These are phyloP conservation scores for Melinaea menophilus DNA, from an alignment of 2,888 invertebrate species.

Conservation along the genomic window DNA sequence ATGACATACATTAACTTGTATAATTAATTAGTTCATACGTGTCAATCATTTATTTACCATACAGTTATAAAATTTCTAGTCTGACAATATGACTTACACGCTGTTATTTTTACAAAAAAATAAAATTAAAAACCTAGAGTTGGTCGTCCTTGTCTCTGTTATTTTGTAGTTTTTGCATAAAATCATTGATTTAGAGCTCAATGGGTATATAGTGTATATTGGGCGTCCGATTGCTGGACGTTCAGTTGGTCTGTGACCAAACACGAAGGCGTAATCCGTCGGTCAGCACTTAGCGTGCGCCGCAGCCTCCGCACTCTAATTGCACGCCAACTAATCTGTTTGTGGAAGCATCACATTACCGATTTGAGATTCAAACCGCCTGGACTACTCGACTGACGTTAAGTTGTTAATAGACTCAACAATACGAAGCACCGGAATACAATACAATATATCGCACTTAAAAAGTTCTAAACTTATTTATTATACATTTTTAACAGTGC, in stretches of 20 bases:
- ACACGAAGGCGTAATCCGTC: conserved; percentile 71
- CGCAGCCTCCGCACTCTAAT: conserved; percentile 71
- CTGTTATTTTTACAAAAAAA: neutral
- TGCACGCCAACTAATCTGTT: conserved; percentile 72
- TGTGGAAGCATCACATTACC: conserved; percentile 59
- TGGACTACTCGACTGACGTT: conserved; percentile 13
- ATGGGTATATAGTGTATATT: conserved; percentile 65
- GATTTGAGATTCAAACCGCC: conserved; percentile 31
- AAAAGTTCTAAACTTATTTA: neutral
- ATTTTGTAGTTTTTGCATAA: conserved; percentile 23
- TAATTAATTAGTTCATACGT: conserved; percentile 56
- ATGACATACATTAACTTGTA: conserved; percentile 51
- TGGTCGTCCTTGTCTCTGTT: too few relatives aligned
- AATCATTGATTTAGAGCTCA: conserved; percentile 62
- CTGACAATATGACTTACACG: neutral
- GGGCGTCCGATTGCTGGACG: conserved; percentile 63
- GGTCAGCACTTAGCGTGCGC: conserved; percentile 69
- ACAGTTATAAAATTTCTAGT: conserved; percentile 1
- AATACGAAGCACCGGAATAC: conserved; percentile 2
- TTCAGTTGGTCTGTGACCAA: conserved; percentile 65
- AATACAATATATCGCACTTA: neutral
- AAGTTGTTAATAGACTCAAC: conserved; percentile 8
- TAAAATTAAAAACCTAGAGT: too few relatives aligned
- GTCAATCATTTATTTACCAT: conserved; percentile 30
- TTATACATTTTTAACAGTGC: neutral